Base-by-base conservation (phyloP, 2,888 invertebrate genomes). In the Heliconius ethilla region DNA sequence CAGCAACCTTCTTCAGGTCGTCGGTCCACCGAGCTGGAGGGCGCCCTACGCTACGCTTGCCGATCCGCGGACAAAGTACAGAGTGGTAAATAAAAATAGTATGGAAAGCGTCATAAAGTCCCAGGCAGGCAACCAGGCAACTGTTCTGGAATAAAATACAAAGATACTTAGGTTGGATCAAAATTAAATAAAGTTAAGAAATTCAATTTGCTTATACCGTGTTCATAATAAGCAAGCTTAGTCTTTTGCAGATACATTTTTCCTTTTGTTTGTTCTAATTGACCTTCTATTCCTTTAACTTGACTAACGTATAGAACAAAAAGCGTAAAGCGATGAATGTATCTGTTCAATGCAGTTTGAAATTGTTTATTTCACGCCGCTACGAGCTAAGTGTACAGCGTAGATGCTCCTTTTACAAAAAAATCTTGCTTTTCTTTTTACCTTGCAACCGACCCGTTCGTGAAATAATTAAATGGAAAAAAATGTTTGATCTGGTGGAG, bases 301-400 rank as follows among this genome's bases (percentile, higher is more conserved):
- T 3, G 10, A 40, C 67, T 13, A n/a, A 40, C n/a, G 67, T n/a
- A 25, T 40, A 67, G 6, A 69, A 69, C 40, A 45, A 45, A 69
- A 40, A 67, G 37, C 67, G n/a, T 67, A 22, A 33, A 67, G 33
- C n/a, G 67, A 9, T 40, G 37, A 18, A 33, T 33, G 33, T 66
- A 67, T 37, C 37, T 37, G 67, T 40, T 67, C 11, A 37, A 67
- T 40, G 33, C 10, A 40, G 37, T 67, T 40, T 37, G 13, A 69
- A 69, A 69, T 69, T 25, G 67, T 69, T 37, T 67, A n/a, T 67
- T 67, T 67, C 67, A 66, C 66, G 66, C 66, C 66, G 66, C 33
- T 33, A 66, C 66, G n/a, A 33, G 66, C 66, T 66, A 65, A 22
- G 65, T 29, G 29, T 29, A 9, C 63, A 27, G 15, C 27, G 33